Evolutionary conservation across 2,797 vertebrate species (phyloP).

Genomic region (Anableps anableps): DNA sequence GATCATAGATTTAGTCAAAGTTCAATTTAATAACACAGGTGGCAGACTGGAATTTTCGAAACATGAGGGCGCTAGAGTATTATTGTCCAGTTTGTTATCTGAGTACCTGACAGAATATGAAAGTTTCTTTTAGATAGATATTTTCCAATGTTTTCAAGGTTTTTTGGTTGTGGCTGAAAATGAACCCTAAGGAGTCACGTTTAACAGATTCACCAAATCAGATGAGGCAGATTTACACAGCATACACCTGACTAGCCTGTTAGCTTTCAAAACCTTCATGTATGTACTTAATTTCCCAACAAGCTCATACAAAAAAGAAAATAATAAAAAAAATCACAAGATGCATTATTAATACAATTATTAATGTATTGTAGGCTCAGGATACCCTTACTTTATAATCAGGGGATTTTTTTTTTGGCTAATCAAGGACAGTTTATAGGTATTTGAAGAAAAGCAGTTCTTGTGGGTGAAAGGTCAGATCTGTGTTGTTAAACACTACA

Average conservation of each 20-base stretch:
- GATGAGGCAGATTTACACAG: not conserved
- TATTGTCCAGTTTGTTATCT: not conserved
- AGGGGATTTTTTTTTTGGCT: too few relatives aligned
- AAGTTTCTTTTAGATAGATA: too few relatives aligned
- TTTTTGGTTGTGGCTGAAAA: not conserved
- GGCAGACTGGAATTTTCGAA: not conserved
- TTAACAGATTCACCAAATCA: not conserved
- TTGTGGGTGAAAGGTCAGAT: too few relatives aligned
- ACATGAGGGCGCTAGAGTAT: not conserved
- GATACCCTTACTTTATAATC: too few relatives aligned
- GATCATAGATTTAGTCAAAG: not conserved
- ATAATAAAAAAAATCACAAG: too few relatives aligned
- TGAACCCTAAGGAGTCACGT: not conserved
- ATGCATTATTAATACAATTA: too few relatives aligned
- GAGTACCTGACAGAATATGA: not conserved
- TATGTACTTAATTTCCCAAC: not conserved
- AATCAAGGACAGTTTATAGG: too few relatives aligned
- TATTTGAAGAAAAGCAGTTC: too few relatives aligned
- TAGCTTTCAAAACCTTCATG: not conserved
- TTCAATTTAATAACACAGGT: not conserved
- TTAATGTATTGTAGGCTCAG: too few relatives aligned
- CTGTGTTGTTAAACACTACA: too few relatives aligned
- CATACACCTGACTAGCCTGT: not conserved
- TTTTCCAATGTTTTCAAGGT: not conserved
- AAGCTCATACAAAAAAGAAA: not conserved